Percentiles rank a stretch among this genome's conserved stretches.
Evolutionary conservation across 2,888 invertebrate species (phyloP).

Genomic region (Drosophila borborema): DNA sequence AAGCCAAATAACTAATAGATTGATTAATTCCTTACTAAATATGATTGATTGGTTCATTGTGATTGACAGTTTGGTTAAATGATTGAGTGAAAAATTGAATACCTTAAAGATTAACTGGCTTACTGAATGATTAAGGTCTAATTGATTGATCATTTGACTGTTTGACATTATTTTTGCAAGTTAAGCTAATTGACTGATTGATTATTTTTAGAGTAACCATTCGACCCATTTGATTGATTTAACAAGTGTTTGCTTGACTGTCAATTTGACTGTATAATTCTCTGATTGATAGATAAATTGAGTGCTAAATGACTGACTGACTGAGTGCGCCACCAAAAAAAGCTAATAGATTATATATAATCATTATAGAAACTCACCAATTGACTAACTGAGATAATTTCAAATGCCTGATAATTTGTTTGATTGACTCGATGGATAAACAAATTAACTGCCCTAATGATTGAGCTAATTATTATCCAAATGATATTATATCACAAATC

Average conservation of each 20-base stretch:
- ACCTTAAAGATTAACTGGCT: not conserved
- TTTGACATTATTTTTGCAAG: not conserved
- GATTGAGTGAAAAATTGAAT: not conserved
- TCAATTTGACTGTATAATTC: too few species aligned
- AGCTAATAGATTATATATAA: too few species aligned
- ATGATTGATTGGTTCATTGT: too few species aligned
- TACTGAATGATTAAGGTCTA: too few species aligned
- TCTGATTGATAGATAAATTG: too few species aligned
- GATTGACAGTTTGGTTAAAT: not conserved
- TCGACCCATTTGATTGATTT: not conserved
- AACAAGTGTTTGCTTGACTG: not conserved
- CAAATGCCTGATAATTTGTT: too few species aligned
- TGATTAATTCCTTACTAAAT: not conserved
- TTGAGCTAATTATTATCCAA: not conserved
- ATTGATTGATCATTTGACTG: not conserved
- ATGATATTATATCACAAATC: not conserved
- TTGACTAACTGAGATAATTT: too few species aligned
- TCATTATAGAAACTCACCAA: too few species aligned
- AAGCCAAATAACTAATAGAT: not conserved
- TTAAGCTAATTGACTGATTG: not conserved
- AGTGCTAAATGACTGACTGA: too few species aligned
- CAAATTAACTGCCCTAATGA: not conserved
- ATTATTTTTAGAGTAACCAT: not conserved
- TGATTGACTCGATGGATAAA: not conserved
- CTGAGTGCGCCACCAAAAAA: too few species aligned